These are phyloP conservation scores for Vandiemenella viatica DNA, from an alignment of 2,888 invertebrate species.

Conservation along the genomic window DNA sequence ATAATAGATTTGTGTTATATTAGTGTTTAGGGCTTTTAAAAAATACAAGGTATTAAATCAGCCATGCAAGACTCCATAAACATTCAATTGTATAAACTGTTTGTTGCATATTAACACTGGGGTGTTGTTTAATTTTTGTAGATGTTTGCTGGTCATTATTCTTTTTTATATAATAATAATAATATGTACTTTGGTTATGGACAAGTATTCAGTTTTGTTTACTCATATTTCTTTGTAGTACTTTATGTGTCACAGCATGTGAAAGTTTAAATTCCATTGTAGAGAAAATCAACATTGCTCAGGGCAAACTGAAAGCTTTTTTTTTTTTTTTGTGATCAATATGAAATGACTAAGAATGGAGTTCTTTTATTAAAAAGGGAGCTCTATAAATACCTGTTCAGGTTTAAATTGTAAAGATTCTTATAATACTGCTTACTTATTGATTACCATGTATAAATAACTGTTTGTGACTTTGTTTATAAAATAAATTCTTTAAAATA, in stretches of 20 bases:
- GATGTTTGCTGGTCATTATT: conserved; percentile 12
- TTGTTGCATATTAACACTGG: conserved; percentile 10
- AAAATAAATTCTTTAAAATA: too few relatives aligned
- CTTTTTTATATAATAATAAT: conserved; percentile 6
- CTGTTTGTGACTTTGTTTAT: too few relatives aligned
- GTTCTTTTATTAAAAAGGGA: too few relatives aligned
- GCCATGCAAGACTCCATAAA: conserved; percentile 14
- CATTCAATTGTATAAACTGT: conserved; percentile 1
- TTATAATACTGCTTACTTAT: too few relatives aligned
- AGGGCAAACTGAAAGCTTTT: background rate
- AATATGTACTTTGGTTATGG: conserved; percentile 11
- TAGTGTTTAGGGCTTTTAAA: background rate
- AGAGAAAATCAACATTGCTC: background rate
- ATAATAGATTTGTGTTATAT: background rate
- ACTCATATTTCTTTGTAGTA: background rate
- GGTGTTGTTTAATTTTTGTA: conserved; percentile 6
- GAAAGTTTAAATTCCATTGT: too few relatives aligned
- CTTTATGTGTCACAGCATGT: background rate
- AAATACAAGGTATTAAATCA: conserved; percentile 22
- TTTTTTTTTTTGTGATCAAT: too few relatives aligned
- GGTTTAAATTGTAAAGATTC: too few relatives aligned
- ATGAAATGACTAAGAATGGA: too few relatives aligned
- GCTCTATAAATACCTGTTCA: too few relatives aligned
- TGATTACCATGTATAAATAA: too few relatives aligned
- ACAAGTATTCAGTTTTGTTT: background rate